These are phyloP conservation scores for Oryzias woworae DNA, from an alignment of 2,113 vertebrate species.

Conservation along the genomic window DNA sequence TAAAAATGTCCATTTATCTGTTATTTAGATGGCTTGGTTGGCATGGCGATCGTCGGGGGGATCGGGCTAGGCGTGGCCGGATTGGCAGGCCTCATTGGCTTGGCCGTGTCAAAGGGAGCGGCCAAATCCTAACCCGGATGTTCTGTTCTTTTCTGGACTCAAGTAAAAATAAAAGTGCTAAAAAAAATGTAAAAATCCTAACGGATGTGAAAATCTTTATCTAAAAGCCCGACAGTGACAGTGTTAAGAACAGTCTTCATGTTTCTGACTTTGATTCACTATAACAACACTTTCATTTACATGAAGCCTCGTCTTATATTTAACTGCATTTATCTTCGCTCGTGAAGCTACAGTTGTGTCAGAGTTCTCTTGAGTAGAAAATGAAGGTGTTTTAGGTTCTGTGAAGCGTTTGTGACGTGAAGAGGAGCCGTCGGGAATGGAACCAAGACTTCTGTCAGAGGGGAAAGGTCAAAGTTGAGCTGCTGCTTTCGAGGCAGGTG, in stretches of 20 bases:
- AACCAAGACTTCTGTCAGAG: too few relatives aligned
- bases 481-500: too few relatives aligned
- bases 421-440: too few relatives aligned
- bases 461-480: too few relatives aligned
- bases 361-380: too few relatives aligned
- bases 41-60: constrained; percentile 92
- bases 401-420: too few relatives aligned
- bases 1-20: not conserved
- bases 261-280: too few relatives aligned
- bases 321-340: too few relatives aligned
- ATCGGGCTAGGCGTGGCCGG: constrained; percentile 87
- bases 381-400: too few relatives aligned
- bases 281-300: too few relatives aligned
- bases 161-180: constrained; percentile 9
- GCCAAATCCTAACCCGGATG: constrained; percentile 80
- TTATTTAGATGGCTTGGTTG: constrained; percentile 86
- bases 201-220: constrained; percentile 21
- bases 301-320: too few relatives aligned
- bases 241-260: not conserved
- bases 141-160: constrained; percentile 30
- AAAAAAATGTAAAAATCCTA: not conserved
- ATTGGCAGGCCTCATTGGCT: constrained; percentile 86
- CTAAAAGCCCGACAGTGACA: constrained; percentile 22
- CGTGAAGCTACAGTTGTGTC: too few relatives aligned
- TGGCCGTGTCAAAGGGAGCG: constrained; percentile 85